Conservation (phyloP, 2,888 invertebrate species). For the Sphaerophoria rueppellii region DNA sequence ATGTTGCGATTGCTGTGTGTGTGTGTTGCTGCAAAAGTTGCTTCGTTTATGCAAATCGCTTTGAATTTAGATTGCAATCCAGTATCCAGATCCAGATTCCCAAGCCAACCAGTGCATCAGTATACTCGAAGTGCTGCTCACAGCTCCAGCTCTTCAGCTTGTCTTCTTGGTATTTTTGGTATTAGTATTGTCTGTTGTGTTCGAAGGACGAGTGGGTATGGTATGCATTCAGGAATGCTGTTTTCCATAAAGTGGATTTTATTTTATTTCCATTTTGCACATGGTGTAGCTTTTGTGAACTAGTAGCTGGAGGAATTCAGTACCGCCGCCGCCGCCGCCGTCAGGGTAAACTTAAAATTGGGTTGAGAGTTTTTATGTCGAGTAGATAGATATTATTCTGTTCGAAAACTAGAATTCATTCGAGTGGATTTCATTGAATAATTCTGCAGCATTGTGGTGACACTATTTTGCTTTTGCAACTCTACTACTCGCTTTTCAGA, state of each 20-base stretch:
- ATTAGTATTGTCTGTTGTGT: not conserved
- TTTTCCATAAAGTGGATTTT: slow-evolving; percentile 61
- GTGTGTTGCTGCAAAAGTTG: slow-evolving; percentile 38
- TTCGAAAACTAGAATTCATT: slow-evolving; percentile 48
- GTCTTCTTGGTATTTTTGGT: not conserved
- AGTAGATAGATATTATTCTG: slow-evolving; percentile 1
- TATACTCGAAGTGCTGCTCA: not conserved
- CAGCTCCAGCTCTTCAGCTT: not conserved
- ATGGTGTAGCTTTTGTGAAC: too few species aligned
- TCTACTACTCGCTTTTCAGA: slow-evolving; percentile 10
- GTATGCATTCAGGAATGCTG: slow-evolving; percentile 38
- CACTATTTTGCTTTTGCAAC: slow-evolving; percentile 42
- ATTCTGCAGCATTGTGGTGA: slow-evolving; percentile 61
- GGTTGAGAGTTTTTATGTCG: slow-evolving; percentile 49
- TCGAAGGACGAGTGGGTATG: slow-evolving; percentile 1
- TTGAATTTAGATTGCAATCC: slow-evolving; percentile 70
- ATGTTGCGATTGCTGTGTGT: slow-evolving; percentile 26
- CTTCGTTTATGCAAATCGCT: slow-evolving; percentile 72
- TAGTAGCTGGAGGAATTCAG: too few species aligned
- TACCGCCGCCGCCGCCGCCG: not conserved
- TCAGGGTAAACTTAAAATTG: slow-evolving; percentile 40
- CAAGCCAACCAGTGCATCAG: slow-evolving; percentile 14
- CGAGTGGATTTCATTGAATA: slow-evolving; percentile 72
- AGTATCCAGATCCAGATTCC: slow-evolving; percentile 26
- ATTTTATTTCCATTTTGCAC: slow-evolving; percentile 50